These are phyloP conservation scores for Petaurus breviceps DNA, from an alignment of 2,113 vertebrate species.

Conservation along the genomic window DNA sequence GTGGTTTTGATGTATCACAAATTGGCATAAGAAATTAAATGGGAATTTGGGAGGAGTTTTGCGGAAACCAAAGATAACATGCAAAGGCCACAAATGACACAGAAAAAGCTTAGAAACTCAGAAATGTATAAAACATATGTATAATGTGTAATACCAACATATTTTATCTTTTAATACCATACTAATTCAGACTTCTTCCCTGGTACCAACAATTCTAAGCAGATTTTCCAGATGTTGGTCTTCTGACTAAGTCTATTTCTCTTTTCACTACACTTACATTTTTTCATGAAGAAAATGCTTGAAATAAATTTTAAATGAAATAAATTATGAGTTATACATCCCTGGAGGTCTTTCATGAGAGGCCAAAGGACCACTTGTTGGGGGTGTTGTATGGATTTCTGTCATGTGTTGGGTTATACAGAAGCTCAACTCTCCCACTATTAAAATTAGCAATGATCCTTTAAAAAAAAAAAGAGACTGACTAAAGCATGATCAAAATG, in stretches of 20 bases:
- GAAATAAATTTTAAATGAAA: neutral
- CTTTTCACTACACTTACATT: neutral
- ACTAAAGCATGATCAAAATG: neutral
- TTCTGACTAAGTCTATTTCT: neutral
- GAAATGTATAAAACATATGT: neutral
- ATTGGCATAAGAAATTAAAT: neutral
- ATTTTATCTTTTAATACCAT: neutral
- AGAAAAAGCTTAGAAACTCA: neutral
- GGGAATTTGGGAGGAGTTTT: neutral
- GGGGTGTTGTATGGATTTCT: neutral
- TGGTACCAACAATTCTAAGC: neutral
- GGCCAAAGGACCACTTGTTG: neutral
- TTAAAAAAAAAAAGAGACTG: neutral
- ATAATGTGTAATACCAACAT: neutral
- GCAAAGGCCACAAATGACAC: too few species aligned
- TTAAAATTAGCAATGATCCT: neutral
- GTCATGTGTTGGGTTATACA: neutral
- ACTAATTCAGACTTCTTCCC: neutral
- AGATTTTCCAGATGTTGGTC: neutral
- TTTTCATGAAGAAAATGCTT: neutral
- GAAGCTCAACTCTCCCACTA: neutral
- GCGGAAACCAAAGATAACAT: neutral
- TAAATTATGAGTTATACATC: neutral
- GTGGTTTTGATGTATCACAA: neutral
- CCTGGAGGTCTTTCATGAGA: neutral